Base-by-base conservation (phyloP, 2,888 invertebrate species). In the Heliconius ismenius region DNA sequence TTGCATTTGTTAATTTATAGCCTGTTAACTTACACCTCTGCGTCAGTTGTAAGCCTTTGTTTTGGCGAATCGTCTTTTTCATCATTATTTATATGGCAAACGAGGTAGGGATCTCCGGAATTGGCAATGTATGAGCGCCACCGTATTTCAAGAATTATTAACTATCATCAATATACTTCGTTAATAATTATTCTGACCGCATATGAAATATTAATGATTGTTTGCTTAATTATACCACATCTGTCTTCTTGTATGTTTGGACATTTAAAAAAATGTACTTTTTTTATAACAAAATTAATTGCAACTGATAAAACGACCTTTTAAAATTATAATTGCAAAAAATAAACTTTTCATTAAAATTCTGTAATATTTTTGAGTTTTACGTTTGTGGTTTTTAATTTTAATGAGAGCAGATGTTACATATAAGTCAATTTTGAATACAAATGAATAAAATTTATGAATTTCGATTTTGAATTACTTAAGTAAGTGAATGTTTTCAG, bases 121-220 rank as follows among this genome's bases (percentile, higher is more conserved):
- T 62, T 73, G 73, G 73, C 26, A 43, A 49, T 65, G 76, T 74
- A 43, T 67, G 60, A 76, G 58, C 69, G 73, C 76, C 76, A 75
- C 75, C 54, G 58, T 65, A 73, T 75, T 32, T 58, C 60, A 76
- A 68, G 70, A 76, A 76, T 70, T 79, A 78, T 76, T 76, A 79
- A 78, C 62, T 63, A 73, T 62, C 77, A 78, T 78, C 75, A 78
- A 81, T 80, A 79, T 79, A 81, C 76, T 74, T 77, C 73, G 73
- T 24, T 76, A 69, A 75, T 76, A 78, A 80, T 79, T 78, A 79
- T 74, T 36, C 58, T 58, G 58, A 58, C 70, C 32, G 15, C 15
- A 58, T 70, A 70, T 58, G 58, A 70, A 58, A 70, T 70, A 70
- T 58, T 36, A 70, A 58, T 70, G 70, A 58, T 3, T 70, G 70